Evolutionary conservation across 2,797 vertebrate genomes (phyloP), one percentile per base, ranked within the genome.

Genomic region (Rhinoraja longicauda): DNA sequence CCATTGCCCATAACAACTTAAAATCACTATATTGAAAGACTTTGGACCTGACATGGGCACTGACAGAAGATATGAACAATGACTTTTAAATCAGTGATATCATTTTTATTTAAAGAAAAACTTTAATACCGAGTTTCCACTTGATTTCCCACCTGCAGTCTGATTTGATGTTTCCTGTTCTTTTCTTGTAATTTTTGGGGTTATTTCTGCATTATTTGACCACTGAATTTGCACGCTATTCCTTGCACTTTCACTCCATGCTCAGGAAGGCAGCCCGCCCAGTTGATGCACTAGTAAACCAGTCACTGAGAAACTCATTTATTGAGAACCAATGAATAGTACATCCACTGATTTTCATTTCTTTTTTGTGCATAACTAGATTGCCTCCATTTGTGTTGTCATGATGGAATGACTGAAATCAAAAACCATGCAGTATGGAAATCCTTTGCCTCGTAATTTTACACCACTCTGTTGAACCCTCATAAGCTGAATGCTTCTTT

Each of bases 11-110:
- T 67, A 91, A 39, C 88, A 91, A 91, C 19, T 12, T 67, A 91
- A 39, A 19, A 13, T 36, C 26, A 8, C 12, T 36, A 72, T 29
- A 12, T 62, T 13, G 64, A 45, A 91, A 39, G 21, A 10, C 64
- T 73, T 32, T 91, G 24, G 70, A 72, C 36, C 88, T 91, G 88
- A 72, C 88, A 91, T 91, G 70, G 72, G 67, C 21, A 73, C 90
- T 64, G 26, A 39, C 21, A 45, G 88, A 21, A 45, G 32, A 39
- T 24, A 39, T 72, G 36, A 91, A 39, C 45, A 72, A 72, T 72
- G 64, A 72, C 19, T 91, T 91, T 91, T 90, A 67, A 45, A 45
- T 45, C 39, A 45, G 39, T 45, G 39, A 45, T 45, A 45, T 45
- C 39, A 45, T 45, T 45, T 45, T 45, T 45, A 45, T 1, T 45